These are phyloP conservation scores for Orthosia incerta DNA, from an alignment of 2,888 invertebrate genomes.

Conservation along the genomic window DNA sequence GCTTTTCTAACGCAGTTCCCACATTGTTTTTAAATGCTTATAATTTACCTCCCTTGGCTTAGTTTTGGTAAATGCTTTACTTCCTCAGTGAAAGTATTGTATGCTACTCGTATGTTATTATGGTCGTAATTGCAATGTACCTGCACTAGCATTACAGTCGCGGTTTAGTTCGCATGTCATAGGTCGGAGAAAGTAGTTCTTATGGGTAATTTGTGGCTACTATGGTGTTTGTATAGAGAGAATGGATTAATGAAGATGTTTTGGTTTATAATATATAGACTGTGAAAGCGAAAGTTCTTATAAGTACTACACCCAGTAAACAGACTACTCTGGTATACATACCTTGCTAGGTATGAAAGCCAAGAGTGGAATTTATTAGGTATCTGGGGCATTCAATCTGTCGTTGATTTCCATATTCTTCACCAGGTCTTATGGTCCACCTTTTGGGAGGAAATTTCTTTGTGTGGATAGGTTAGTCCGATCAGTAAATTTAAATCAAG, in stretches of 20 bases:
- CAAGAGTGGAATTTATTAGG: too few relatives aligned
- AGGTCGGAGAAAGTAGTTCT: slow-evolving; percentile 55
- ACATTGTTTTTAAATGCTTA: slow-evolving; percentile 19
- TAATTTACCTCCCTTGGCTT: not conserved
- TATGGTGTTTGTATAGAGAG: slow-evolving; percentile 1
- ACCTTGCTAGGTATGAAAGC: too few relatives aligned
- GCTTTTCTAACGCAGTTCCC: slow-evolving; percentile 12
- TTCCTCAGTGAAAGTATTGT: slow-evolving; percentile 46
- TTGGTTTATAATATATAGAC: not conserved
- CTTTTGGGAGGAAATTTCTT: too few relatives aligned
- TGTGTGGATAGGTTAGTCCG: too few relatives aligned
- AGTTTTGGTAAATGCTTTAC: slow-evolving; percentile 5
- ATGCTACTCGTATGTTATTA: slow-evolving; percentile 33
- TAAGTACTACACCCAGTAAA: too few relatives aligned
- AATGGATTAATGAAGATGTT: slow-evolving; percentile 1
- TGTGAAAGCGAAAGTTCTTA: too few relatives aligned
- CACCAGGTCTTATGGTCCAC: too few relatives aligned
- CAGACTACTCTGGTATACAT: too few relatives aligned
- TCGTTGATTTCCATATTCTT: too few relatives aligned
- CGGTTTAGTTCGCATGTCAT: slow-evolving; percentile 50
- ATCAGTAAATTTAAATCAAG: too few relatives aligned
- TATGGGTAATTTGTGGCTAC: slow-evolving; percentile 29
- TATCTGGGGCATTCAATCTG: too few relatives aligned
- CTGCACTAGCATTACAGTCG: slow-evolving; percentile 31
- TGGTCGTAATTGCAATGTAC: slow-evolving; percentile 33